Percentiles rank a stretch among this genome's conserved stretches.
phyloP scores from a whole-genome alignment of 2,888 invertebrate genomes.

The Drosophila prolongata region DNA sequence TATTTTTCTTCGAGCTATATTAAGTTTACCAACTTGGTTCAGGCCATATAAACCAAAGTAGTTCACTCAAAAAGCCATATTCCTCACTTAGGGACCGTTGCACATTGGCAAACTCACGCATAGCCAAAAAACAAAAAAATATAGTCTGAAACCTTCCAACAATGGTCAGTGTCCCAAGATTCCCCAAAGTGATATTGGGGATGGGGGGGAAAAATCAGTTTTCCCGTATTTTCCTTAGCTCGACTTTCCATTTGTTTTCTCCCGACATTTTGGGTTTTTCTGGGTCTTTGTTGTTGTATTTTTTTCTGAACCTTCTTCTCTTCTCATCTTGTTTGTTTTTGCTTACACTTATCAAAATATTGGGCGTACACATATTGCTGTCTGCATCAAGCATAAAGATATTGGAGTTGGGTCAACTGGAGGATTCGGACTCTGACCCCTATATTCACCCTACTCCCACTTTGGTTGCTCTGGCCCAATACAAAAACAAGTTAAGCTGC shows the following conservation, averaged over 20 bases:
- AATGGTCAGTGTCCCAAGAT: constrained; percentile 55
- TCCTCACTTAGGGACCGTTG: constrained; percentile 25
- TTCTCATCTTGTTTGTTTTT: constrained; percentile 78
- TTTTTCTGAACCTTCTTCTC: constrained; percentile 38
- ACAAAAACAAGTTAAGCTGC: constrained; percentile 18
- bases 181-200: constrained; percentile 13
- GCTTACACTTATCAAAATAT: constrained; percentile 81
- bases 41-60: constrained; percentile 67
- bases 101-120: constrained; percentile 20
- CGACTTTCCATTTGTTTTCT: constrained; percentile 50
- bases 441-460: neutral
- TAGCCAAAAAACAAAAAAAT: constrained; percentile 24
- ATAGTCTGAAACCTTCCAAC: constrained; percentile 47
- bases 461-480: constrained; percentile 12
- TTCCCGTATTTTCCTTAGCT: constrained; percentile 25
- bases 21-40: constrained; percentile 14
- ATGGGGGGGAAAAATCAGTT: constrained; percentile 17
- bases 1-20: neutral
- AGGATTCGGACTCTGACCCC: constrained; percentile 26
- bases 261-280: constrained; percentile 46
- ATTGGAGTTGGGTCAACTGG: constrained; percentile 42
- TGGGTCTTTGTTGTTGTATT: constrained; percentile 10
- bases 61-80: constrained; percentile 69
- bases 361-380: constrained; percentile 72
- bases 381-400: constrained; percentile 70